Evolutionary conservation across 2,113 vertebrate genomes (phyloP).

Genomic region (Equus przewalskii): DNA sequence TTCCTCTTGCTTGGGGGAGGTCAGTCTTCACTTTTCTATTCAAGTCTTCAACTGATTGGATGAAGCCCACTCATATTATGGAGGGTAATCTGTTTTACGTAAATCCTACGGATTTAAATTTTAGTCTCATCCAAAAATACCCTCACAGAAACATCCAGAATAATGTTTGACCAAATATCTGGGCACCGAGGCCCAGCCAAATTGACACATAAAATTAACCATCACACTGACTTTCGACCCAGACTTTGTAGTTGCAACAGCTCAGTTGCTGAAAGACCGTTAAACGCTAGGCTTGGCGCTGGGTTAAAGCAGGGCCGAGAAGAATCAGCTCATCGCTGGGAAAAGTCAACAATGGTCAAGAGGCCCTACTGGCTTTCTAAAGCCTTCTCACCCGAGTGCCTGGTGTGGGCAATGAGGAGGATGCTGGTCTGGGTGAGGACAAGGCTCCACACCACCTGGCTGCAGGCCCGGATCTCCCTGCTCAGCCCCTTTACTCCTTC

Average conservation of each 20-base stretch:
- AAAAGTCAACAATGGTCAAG: background rate
- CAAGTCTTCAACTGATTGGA: background rate
- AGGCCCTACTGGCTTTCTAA: background rate
- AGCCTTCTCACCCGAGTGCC: background rate
- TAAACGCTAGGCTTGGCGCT: background rate
- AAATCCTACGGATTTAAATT: background rate
- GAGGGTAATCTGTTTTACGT: background rate
- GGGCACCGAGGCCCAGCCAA: background rate
- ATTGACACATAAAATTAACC: background rate
- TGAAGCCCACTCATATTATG: background rate
- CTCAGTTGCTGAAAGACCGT: background rate
- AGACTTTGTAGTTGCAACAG: background rate
- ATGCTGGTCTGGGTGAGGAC: background rate
- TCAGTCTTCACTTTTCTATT: background rate
- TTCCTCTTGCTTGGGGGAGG: background rate
- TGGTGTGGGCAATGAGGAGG: background rate
- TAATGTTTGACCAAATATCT: background rate
- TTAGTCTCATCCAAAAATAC: background rate
- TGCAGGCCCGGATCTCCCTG: background rate
- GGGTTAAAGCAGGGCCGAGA: background rate
- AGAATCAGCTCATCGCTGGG: background rate
- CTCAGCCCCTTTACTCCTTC: background rate
- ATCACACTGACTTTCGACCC: background rate
- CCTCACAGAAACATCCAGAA: background rate
- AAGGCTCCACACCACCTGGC: accelerated